Evolutionary conservation across 2,888 invertebrate genomes (phyloP).

Genomic region (Zeuzera pyrina): DNA sequence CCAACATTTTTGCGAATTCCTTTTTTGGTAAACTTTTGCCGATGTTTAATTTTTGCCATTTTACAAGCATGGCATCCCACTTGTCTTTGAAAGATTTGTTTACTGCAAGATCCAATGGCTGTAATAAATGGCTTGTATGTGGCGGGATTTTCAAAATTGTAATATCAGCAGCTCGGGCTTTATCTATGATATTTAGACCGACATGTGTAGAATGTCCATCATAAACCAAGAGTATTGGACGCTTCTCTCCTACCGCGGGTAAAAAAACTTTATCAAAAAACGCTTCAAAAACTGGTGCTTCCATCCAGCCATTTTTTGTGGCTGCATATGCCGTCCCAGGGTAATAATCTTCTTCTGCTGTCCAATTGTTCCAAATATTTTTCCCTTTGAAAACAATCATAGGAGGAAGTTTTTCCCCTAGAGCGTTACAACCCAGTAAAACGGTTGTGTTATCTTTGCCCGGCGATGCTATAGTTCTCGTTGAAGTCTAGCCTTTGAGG

Average conservation of each 20-base stretch:
- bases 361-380: constrained; percentile 31
- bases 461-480: constrained; percentile 7
- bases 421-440: constrained; percentile 7
- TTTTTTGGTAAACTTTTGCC: constrained; percentile 2
- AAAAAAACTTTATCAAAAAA: not conserved
- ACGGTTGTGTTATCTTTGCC: constrained; percentile 9
- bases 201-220: constrained; percentile 4
- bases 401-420: constrained; percentile 7
- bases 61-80: not conserved
- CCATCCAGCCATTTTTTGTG: constrained; percentile 30
- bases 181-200: constrained; percentile 3
- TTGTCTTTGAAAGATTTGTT: constrained; percentile 4
- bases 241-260: not conserved
- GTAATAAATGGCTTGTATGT: constrained; percentile 4
- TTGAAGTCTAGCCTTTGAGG: constrained; percentile 14
- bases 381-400: constrained; percentile 5
- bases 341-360: constrained; percentile 21
- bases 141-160: constrained; percentile 5
- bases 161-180: not conserved
- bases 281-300: constrained; percentile 20
- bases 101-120: constrained; percentile 5
- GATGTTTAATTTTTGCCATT: not conserved
- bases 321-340: constrained; percentile 22
- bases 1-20: not conserved
- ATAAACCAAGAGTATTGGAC: constrained; percentile 22